Conservation (phyloP, 2,888 invertebrate genomes). For the Lasioglossum morio region DNA sequence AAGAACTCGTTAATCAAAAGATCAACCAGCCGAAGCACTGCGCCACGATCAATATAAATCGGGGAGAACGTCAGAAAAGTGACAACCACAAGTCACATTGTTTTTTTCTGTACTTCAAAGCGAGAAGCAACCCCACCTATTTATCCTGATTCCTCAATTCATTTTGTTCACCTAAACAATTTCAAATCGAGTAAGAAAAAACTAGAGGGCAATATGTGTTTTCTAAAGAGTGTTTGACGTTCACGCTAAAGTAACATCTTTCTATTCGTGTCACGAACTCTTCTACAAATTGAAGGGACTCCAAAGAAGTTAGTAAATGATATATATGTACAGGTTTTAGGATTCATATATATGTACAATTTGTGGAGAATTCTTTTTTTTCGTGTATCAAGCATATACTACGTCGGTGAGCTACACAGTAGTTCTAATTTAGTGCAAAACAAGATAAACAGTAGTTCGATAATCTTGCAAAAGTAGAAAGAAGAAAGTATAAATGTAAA, state of each 20-base stretch:
- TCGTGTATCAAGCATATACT: constrained; percentile 70
- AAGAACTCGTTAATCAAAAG: neutral
- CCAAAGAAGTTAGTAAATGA: constrained; percentile 43
- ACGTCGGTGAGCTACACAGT: constrained; percentile 77
- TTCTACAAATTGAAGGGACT: constrained; percentile 33
- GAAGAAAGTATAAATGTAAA: constrained; percentile 61
- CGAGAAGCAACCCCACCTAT: constrained; percentile 19
- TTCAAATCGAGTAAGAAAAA: neutral
- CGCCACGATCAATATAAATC: neutral
- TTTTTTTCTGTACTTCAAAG: constrained; percentile 27
- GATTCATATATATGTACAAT: constrained; percentile 46
- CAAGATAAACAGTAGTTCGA: constrained; percentile 70
- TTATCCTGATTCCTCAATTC: neutral
- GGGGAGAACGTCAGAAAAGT: neutral
- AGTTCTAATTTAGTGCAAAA: constrained; percentile 79
- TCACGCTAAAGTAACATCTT: constrained; percentile 7
- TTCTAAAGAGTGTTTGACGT: neutral
- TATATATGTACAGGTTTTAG: constrained; percentile 19
- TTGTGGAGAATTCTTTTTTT: constrained; percentile 28
- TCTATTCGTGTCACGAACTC: constrained; percentile 32
- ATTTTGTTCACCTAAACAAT: constrained; percentile 15
- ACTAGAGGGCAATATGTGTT: neutral
- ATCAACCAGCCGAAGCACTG: neutral
- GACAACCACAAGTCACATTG: constrained; percentile 4
- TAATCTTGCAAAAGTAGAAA: constrained; percentile 74